Evolutionary conservation across 64 coral and sea anemone species (phyloP).

Genomic region (Platygyra sinensis): DNA sequence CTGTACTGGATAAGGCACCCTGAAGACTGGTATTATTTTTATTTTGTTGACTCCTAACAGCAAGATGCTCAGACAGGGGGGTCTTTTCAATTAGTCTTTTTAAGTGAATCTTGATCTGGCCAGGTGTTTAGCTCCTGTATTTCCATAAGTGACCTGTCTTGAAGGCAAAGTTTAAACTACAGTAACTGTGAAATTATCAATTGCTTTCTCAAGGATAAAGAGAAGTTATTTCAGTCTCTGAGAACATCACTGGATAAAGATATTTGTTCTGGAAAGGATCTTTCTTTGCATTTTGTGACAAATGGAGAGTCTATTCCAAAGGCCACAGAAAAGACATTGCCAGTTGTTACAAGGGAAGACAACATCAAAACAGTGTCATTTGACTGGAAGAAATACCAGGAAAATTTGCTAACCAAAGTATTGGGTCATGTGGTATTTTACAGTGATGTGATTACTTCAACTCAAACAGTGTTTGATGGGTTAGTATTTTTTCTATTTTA

Average conservation of each 20-base stretch:
- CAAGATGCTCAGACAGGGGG: no score
- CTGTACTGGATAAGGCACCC: no score
- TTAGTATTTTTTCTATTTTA: background rate
- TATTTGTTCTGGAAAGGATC: conserved; percentile 74
- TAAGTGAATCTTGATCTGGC: no score
- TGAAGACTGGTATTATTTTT: no score
- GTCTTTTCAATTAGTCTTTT: no score
- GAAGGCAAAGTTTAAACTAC: no score
- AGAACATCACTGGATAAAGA: background rate
- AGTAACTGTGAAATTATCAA: no score
- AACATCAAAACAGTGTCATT: conserved; percentile 27
- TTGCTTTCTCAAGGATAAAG: background rate
- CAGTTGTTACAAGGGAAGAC: conserved; percentile 43
- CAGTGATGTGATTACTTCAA: conserved; percentile 90
- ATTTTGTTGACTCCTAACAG: no score
- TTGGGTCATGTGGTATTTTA: conserved; percentile 84
- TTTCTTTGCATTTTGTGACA: conserved; percentile 70
- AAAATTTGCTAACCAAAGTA: conserved; percentile 64
- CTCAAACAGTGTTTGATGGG: conserved; percentile 85
- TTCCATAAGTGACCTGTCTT: background rate
- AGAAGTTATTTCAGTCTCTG: conserved; percentile 32
- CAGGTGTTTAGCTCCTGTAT: no score
- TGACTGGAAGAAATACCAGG: conserved; percentile 66
- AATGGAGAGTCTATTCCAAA: conserved; percentile 27
- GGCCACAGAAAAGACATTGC: conserved; percentile 48